Base-by-base conservation (phyloP, 2,888 invertebrate species). In the Nephrocerus scutellatus region DNA sequence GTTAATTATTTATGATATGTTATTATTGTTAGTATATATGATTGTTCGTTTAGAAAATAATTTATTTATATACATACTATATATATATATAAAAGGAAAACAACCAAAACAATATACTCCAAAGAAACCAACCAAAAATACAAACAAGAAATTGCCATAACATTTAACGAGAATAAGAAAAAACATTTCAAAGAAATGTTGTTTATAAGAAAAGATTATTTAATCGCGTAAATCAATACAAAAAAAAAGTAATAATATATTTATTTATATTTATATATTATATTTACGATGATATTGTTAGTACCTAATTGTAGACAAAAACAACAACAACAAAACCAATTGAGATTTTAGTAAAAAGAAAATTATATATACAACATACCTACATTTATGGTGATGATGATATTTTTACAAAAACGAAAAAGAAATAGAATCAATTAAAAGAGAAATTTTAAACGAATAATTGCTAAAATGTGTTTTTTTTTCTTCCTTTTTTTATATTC, bases 91-190 rank as follows among this genome's bases (percentile, higher is more conserved):
- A 26, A 23, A 33, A 36, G 26, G 30, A 15, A 32, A 30, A 16
- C 38, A 43, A 41, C 38, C 46, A 44, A 54, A 51, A 51, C 50
- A 60, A 61, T 66, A 64, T 66, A 64, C 63, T 64, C 63, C 63
- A 64, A 64, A 64, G 63, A 64, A 65, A 65, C 58, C 63, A 66
- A 64, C 63, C 63, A 64, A 64, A 63, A 53, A 53, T 53, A 55
- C 22, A 33, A 5, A 21, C 9, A 12, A 33, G 10, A 12, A 33
- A 33, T 33, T 33, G 32, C 32, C 32, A 33, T 33, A 33, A 30
- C 9, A 30, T 30, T 9, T 15, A n/a, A n/a, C n/a, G n/a, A n/a
- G n/a, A n/a, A n/a, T n/a, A n/a, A n/a, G n/a, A n/a, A n/a, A n/a
- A n/a, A n/a, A n/a, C n/a, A n/a, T n/a, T n/a, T n/a, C n/a, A n/a